Evolutionary conservation across 2,888 invertebrate genomes (phyloP).

Genomic region (Caenorhabditis doughertyi): DNA sequence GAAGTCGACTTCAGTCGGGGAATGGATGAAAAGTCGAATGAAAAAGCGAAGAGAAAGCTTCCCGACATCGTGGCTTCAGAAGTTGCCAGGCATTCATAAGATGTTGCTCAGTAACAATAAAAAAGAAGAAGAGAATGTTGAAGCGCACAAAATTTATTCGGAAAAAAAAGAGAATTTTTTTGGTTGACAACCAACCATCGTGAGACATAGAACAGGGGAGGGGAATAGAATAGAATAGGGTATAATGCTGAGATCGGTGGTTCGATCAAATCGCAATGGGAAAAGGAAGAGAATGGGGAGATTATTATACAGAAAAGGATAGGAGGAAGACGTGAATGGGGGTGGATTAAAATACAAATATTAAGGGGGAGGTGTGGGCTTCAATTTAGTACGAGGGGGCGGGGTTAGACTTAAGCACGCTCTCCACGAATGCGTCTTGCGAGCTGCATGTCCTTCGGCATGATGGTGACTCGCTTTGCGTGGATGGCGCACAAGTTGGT

Average conservation of each 20-base stretch:
- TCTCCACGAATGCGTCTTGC: constrained; percentile 86
- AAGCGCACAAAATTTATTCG: constrained; percentile 41
- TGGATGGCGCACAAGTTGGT: constrained; percentile 98
- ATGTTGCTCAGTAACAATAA: constrained; percentile 29
- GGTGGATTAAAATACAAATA: too few species aligned
- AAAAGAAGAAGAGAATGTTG: not conserved
- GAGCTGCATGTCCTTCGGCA: constrained; percentile 87
- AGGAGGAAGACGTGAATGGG: not conserved
- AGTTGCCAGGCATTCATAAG: constrained; percentile 11
- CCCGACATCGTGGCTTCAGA: not conserved
- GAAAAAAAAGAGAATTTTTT: not conserved
- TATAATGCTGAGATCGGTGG: constrained; percentile 4
- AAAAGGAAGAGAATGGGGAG: not conserved
- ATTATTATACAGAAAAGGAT: not conserved
- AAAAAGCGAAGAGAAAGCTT: not conserved
- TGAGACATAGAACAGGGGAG: not conserved
- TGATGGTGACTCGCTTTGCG: constrained; percentile 96
- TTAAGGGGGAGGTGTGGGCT: too few species aligned
- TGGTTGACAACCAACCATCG: constrained; percentile 8
- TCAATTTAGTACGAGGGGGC: not conserved
- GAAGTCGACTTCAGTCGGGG: not conserved
- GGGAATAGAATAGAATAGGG: not conserved
- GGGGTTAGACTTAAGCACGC: constrained; percentile 54
- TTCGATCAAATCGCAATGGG: not conserved
- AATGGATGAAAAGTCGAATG: not conserved